Conservation (phyloP, 2,797 vertebrate species). For the Peromyscus nudipes region DNA sequence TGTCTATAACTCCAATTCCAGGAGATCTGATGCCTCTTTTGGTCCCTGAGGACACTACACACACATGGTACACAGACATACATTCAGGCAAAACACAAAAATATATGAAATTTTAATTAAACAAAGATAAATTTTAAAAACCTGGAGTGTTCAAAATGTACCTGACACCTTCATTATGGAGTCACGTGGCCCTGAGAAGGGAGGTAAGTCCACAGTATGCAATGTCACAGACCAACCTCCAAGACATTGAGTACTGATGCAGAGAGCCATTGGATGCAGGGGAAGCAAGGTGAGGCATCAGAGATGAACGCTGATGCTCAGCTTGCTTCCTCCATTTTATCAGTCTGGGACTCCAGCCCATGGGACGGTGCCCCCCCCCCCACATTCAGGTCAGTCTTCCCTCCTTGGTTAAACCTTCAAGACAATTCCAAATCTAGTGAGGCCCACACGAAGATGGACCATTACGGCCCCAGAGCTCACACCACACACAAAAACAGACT, state of each 20-base stretch:
- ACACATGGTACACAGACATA: neutral
- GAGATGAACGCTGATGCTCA: neutral
- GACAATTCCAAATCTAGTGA: neutral
- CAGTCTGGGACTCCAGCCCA: neutral
- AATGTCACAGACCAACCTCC: neutral
- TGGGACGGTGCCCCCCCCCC: neutral
- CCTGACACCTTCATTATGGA: neutral
- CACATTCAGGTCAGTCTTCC: neutral
- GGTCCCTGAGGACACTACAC: neutral
- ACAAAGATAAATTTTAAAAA: neutral
- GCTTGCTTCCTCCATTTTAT: neutral
- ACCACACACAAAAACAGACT: neutral
- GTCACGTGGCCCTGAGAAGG: neutral
- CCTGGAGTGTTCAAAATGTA: neutral
- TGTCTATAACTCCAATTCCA: neutral
- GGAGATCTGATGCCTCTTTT: neutral
- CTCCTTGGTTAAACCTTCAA: neutral
- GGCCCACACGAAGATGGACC: neutral
- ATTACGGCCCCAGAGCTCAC: neutral
- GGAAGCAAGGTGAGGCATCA: neutral
- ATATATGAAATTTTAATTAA: neutral
- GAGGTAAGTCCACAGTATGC: no score
- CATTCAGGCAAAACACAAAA: neutral
- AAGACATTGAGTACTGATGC: neutral
- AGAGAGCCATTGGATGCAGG: neutral